These are phyloP conservation scores for Nemotelus pantherinus DNA, from an alignment of 2,888 invertebrate genomes.

Conservation along the genomic window DNA sequence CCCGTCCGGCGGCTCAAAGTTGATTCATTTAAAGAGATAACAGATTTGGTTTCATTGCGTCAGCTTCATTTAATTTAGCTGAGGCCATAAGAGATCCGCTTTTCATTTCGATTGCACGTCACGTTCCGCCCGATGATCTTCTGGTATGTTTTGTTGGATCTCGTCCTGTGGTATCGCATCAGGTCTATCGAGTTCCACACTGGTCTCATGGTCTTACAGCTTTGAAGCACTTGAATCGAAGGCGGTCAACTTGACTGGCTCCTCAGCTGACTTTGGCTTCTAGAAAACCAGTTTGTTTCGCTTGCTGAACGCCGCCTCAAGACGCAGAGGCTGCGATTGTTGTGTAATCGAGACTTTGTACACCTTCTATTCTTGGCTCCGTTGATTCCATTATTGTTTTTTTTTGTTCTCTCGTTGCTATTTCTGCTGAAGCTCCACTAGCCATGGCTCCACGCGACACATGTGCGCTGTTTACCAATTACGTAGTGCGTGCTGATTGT, in stretches of 20 bases:
- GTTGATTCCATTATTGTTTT: neutral
- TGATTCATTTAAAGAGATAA: too few relatives aligned
- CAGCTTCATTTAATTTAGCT: neutral
- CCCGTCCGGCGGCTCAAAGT: too few relatives aligned
- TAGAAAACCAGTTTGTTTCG: neutral
- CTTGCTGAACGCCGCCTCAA: neutral
- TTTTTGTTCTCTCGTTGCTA: neutral
- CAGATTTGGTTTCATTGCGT: neutral
- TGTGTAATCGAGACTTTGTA: slow-evolving; percentile 16
- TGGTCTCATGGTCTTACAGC: neutral
- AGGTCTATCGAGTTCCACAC: neutral
- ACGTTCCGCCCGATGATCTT: slow-evolving; percentile 37
- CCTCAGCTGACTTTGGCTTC: slow-evolving; percentile 23
- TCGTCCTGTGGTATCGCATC: slow-evolving; percentile 4
- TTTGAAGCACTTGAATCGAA: neutral
- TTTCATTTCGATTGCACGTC: slow-evolving; percentile 38
- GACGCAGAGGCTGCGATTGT: neutral
- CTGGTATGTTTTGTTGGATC: neutral
- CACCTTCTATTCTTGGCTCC: slow-evolving; percentile 4
- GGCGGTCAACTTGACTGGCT: too few relatives aligned
- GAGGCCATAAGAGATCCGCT: slow-evolving; percentile 21
- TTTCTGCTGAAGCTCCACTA: neutral
- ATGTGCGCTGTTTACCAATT: neutral
- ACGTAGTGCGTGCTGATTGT: neutral
- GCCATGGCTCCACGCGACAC: neutral